phyloP scores from a whole-genome alignment of 2,113 vertebrate species.

The Stigmatopora argus region DNA sequence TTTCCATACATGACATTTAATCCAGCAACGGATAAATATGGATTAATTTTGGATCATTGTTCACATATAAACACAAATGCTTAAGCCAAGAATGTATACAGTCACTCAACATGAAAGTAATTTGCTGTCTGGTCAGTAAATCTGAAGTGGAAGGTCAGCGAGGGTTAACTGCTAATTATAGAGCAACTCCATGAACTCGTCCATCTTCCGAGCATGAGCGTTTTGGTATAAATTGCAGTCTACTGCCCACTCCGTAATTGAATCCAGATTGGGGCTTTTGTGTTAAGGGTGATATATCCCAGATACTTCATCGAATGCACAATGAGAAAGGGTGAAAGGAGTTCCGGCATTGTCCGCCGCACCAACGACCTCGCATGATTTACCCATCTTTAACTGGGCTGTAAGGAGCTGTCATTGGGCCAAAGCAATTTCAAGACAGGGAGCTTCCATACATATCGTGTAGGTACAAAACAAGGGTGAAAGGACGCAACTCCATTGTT shows the following conservation, averaged over 20 bases:
- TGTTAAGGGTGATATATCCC: conserved; percentile 49
- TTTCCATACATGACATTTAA: neutral
- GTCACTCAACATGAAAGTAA: conserved; percentile 7
- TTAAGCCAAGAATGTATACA: neutral
- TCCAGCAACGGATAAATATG: conserved; percentile 1
- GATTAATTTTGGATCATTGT: conserved; percentile 5
- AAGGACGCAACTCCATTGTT: conserved; percentile 6
- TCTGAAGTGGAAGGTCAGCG: conserved; percentile 46
- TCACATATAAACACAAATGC: neutral
- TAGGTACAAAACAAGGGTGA: conserved; percentile 7
- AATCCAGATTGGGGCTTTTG: conserved; percentile 59
- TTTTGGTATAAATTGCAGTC: conserved; percentile 59
- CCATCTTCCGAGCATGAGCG: conserved; percentile 33
- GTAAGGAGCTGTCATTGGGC: conserved; percentile 40
- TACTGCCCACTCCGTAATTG: conserved; percentile 49
- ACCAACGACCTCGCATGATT: conserved; percentile 38
- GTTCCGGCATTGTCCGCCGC: conserved; percentile 29
- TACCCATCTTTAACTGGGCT: conserved; percentile 37
- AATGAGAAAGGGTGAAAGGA: neutral
- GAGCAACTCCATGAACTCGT: conserved; percentile 40
- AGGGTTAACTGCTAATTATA: conserved; percentile 52
- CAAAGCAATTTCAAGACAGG: conserved; percentile 41
- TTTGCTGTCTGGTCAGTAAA: conserved; percentile 32
- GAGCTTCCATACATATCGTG: conserved; percentile 1
- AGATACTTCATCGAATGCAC: conserved; percentile 33